Evolutionary conservation across 2,888 invertebrate species (phyloP), one percentile per base, ranked within the genome.

Genomic region (Ectemnius cavifrons): DNA sequence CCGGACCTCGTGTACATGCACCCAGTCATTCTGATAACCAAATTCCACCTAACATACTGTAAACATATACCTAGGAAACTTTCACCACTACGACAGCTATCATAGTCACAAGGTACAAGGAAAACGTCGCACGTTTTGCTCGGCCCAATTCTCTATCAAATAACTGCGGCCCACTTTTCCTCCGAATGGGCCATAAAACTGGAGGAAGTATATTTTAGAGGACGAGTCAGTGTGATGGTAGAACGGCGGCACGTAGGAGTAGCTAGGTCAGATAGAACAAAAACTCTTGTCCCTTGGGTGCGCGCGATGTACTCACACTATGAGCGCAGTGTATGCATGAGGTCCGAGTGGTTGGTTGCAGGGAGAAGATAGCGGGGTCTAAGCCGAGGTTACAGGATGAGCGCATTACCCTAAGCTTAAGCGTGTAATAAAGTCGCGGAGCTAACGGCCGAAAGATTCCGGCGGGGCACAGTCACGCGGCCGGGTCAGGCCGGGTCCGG

Each of bases 311-410:
- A 37, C 8, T 2, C 37, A 37, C 37, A 37, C 37, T 37, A 4
- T 6, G 11, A 37, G 8, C 8, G 20, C 61, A 45, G 20, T n/a
- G 52, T n/a, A 4, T 27, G 27, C 16, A 47, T 28, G 23, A 49
- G 37, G 37, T 8, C 63, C 68, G 60, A 62, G 66, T 66, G 65
- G 62, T 63, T 71, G 8, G 71, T 78, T 81, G 81, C 73, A 71
- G 81, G 65, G 71, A 56, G 72, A 64, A 83, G 82, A 82, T 82
- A 82, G 81, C 81, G 73, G 52, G 74, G 77, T 79, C 81, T 83
- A 82, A 82, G 79, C 74, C 73, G 82, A 77, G 82, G 83, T 83
- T 81, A 82, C 81, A 67, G 72, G 77, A 82, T 79, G 83, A 83
- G 74, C 79, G 81, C 77, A 82, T 83, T 83, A 81, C 81, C 75